A percentile compares a stretch with the other conserved stretches of the same genome.
Conservation (phyloP, 2,113 vertebrate genomes). For the Loxodonta africana region DNA sequence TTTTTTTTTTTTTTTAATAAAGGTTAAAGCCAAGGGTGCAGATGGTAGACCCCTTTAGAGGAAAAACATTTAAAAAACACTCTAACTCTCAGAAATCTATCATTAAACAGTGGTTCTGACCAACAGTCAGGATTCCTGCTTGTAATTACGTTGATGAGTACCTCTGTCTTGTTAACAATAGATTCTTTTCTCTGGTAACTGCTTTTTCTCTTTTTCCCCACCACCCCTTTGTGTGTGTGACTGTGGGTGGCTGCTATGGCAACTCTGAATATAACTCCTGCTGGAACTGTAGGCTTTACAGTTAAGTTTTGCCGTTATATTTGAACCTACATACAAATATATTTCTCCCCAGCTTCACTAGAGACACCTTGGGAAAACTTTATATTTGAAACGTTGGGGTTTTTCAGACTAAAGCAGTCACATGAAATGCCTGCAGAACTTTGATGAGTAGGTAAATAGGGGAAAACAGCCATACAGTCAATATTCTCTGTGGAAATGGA, state of each 20-base stretch:
- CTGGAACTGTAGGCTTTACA: constrained; percentile 78
- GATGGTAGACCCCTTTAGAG: background rate
- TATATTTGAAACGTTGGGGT: constrained; percentile 64
- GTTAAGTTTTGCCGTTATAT: constrained; percentile 75
- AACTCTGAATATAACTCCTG: constrained; percentile 85
- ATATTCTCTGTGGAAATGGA: background rate
- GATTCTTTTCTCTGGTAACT: constrained; percentile 72
- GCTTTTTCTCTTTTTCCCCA: constrained; percentile 62
- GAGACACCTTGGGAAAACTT: constrained; percentile 62
- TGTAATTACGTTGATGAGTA: constrained; percentile 63
- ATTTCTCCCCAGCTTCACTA: constrained; percentile 73
- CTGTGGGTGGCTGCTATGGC: constrained; percentile 89
- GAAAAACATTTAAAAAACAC: background rate
- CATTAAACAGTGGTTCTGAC: constrained; percentile 20
- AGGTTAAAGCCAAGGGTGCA: background rate
- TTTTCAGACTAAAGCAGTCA: constrained; percentile 45
- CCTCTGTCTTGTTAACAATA: constrained; percentile 86
- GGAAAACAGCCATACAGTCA: background rate
- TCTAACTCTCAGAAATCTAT: background rate
- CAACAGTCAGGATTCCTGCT: constrained; percentile 41
- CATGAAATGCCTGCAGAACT: background rate
- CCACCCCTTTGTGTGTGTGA: background rate
- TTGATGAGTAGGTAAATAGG: background rate
- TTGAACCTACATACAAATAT: constrained; percentile 73
- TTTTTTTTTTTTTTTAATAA: background rate